These are phyloP conservation scores for Passer domesticus DNA, from an alignment of 2,113 vertebrate species.

Conservation along the genomic window DNA sequence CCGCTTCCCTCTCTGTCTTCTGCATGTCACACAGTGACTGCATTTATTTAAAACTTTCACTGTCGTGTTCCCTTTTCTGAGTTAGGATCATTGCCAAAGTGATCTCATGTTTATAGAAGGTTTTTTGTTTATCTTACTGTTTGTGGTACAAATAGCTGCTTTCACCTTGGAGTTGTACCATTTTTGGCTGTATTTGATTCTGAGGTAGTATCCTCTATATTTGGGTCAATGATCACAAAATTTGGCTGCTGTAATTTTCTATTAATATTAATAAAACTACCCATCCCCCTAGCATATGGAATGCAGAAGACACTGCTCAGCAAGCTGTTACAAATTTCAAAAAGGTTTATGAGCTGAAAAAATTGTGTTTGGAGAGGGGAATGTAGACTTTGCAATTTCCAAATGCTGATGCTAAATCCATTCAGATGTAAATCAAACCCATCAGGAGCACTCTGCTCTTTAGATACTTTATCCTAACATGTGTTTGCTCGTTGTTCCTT, in stretches of 20 bases:
- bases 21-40: not conserved
- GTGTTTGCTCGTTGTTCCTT: slow-evolving; percentile 2
- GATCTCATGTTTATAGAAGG: not conserved
- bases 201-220: not conserved
- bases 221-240: not conserved
- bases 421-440: slow-evolving; percentile 37
- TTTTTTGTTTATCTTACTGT: not conserved
- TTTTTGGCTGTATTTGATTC: slow-evolving; percentile 4
- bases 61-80: not conserved
- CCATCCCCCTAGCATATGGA: not conserved
- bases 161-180: not conserved
- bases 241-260: not conserved
- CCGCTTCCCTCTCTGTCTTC: not conserved
- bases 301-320: slow-evolving; percentile 56
- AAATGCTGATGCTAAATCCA: slow-evolving; percentile 37
- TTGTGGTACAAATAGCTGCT: slow-evolving; percentile 6
- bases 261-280: slow-evolving; percentile 12
- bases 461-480: not conserved
- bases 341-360: slow-evolving; percentile 64
- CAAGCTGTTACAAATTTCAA: slow-evolving; percentile 26
- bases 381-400: slow-evolving; percentile 2
- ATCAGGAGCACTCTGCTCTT: not conserved
- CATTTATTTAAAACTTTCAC: not conserved
- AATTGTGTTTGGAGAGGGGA: slow-evolving; percentile 25
- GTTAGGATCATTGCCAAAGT: not conserved